A percentile compares a stretch with the other conserved stretches of the same genome.
phyloP scores from a whole-genome alignment of 64 coral and sea anemone genomes.

The Stichodactyla mertensii region DNA sequence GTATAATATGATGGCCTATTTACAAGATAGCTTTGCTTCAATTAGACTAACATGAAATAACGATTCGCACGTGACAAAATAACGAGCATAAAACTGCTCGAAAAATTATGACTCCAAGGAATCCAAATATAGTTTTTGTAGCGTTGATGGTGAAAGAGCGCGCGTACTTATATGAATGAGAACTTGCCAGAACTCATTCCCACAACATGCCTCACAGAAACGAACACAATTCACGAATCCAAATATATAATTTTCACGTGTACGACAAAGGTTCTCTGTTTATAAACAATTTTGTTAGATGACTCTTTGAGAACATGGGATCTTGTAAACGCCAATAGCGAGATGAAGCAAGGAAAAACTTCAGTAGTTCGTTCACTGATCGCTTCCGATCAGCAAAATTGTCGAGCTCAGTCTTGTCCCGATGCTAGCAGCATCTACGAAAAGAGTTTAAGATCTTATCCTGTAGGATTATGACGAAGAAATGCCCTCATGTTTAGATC shows the following conservation, averaged over 20 bases:
- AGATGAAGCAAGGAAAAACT: background rate
- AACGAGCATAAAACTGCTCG: conserved; percentile 25
- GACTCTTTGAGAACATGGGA: background rate
- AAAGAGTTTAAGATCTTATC: conserved; percentile 15
- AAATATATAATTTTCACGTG: background rate
- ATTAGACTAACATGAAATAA: background rate
- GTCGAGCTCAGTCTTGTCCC: background rate
- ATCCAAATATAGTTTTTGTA: background rate
- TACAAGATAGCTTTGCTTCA: background rate
- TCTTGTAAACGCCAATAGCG: background rate
- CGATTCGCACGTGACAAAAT: background rate
- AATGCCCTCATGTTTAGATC: conserved; percentile 57
- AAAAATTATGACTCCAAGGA: background rate
- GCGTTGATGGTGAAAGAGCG: background rate
- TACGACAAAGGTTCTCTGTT: background rate
- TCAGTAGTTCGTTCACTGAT: background rate
- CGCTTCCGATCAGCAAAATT: background rate
- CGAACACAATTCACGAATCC: background rate
- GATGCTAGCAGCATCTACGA: background rate
- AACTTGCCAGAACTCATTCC: background rate
- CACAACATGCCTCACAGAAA: background rate
- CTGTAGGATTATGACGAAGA: conserved; percentile 43
- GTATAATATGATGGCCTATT: background rate
- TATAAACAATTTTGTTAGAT: background rate
- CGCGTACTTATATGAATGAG: background rate